Evolutionary conservation across 2,113 vertebrate species (phyloP).

Genomic region (Trogon surrucura): DNA sequence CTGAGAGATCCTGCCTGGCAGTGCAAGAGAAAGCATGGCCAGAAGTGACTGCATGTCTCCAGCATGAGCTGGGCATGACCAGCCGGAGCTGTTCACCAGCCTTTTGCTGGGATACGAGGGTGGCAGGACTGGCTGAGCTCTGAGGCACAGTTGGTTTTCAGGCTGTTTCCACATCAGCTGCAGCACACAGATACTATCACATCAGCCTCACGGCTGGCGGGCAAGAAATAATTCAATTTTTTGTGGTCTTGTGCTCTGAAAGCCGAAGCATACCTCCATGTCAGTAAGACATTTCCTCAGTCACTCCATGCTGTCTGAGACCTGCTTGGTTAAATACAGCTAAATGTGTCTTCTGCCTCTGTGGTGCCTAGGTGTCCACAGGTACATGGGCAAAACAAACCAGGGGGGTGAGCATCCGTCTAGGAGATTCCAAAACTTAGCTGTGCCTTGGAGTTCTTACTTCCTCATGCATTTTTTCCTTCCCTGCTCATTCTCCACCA

Average conservation of each 20-base stretch:
- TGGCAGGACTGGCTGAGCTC: background rate
- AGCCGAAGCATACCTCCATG: rapidly evolving
- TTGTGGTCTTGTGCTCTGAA: background rate
- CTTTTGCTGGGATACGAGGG: background rate
- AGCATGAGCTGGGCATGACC: background rate
- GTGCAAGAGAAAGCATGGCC: background rate
- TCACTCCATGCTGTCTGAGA: background rate
- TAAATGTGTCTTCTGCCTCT: background rate
- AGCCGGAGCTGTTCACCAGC: background rate
- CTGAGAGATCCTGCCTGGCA: background rate
- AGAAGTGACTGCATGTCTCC: background rate
- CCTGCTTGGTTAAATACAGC: background rate
- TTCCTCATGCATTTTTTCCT: background rate
- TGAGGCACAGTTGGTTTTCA: background rate
- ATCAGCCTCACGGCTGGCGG: background rate
- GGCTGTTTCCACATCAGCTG: background rate
- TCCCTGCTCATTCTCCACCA: background rate
- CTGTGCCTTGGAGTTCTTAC: background rate
- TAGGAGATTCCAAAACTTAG: background rate
- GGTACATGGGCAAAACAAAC: background rate
- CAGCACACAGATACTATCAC: background rate
- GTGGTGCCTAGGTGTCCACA: background rate
- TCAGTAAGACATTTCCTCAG: background rate
- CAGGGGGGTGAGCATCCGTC: background rate
- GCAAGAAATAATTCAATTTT: background rate